phyloP scores from a whole-genome alignment of 2,797 vertebrate species.

The Oreortyx pictus region DNA sequence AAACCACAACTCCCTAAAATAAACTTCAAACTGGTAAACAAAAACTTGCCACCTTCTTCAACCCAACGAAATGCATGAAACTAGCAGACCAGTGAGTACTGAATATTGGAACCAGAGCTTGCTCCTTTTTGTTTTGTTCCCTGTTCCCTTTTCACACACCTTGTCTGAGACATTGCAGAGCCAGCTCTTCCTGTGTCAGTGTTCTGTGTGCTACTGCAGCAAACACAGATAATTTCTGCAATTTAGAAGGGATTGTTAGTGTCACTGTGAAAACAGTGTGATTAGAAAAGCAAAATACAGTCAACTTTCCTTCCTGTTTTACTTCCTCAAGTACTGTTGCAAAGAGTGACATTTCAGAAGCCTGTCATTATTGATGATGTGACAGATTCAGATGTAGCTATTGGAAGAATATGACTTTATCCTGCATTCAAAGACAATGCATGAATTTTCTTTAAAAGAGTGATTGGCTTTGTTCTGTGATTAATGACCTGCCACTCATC shows the following conservation, averaged over 20 bases:
- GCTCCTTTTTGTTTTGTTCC: background rate
- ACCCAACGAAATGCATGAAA: background rate
- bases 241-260: background rate
- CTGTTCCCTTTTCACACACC: background rate
- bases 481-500: constrained; percentile 66
- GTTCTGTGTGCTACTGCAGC: background rate
- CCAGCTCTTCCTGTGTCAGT: background rate
- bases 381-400: background rate
- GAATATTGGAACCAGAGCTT: background rate
- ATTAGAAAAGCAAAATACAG: background rate
- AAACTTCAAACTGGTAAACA: background rate
- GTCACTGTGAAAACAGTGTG: background rate
- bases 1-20: background rate
- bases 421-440: constrained; percentile 25
- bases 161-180: background rate
- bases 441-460: constrained; percentile 60
- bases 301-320: background rate
- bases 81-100: background rate
- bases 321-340: background rate
- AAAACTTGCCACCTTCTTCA: background rate
- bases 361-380: constrained; percentile 8
- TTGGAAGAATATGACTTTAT: constrained; percentile 20
- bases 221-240: background rate
- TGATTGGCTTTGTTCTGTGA: constrained; percentile 63
- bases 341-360: constrained; percentile 12